Evolutionary conservation across 2,797 vertebrate genomes (phyloP).

Genomic region (Pygocentrus nattereri): DNA sequence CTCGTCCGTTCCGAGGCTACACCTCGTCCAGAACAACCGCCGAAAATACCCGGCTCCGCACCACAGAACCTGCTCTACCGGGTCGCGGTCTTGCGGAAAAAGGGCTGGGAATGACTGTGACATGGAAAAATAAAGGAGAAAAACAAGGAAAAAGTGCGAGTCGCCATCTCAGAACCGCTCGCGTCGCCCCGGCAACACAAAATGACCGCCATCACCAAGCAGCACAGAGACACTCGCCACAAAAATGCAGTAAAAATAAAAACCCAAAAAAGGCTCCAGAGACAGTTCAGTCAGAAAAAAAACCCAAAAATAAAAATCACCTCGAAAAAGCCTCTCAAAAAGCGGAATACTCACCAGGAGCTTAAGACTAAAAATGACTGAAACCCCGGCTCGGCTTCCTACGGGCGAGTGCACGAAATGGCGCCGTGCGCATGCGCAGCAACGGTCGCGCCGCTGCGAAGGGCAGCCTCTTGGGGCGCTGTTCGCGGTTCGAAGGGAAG

Average conservation of each 20-base stretch:
- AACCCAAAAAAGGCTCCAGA: conserved; percentile 74
- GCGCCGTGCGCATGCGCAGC: conserved; percentile 63
- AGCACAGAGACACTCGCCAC: conserved; percentile 69
- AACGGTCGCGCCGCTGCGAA: too few relatives aligned
- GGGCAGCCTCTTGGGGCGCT: not conserved
- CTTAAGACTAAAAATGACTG: conserved; percentile 81
- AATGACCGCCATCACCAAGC: conserved; percentile 74
- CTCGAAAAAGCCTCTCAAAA: conserved; percentile 73
- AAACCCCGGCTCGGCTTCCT: conserved; percentile 70
- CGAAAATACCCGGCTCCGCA: conserved; percentile 61
- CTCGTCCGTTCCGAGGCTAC: conserved; percentile 61
- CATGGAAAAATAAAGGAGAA: conserved; percentile 66
- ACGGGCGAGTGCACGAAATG: conserved; percentile 76
- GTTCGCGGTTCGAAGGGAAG: not conserved
- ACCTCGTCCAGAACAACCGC: conserved; percentile 61
- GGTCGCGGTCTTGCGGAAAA: conserved; percentile 59
- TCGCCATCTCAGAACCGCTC: conserved; percentile 61
- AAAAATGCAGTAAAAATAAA: conserved; percentile 77
- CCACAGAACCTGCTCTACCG: conserved; percentile 59
- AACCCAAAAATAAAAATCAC: conserved; percentile 48
- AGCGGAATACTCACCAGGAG: conserved; percentile 83
- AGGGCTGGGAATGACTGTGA: conserved; percentile 52
- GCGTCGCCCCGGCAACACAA: conserved; percentile 67
- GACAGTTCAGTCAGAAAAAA: conserved; percentile 71
- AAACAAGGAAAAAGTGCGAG: conserved; percentile 59